These are phyloP conservation scores for Solenopsis fugax DNA, from an alignment of 1,140 invertebrate genomes.

Conservation along the genomic window DNA sequence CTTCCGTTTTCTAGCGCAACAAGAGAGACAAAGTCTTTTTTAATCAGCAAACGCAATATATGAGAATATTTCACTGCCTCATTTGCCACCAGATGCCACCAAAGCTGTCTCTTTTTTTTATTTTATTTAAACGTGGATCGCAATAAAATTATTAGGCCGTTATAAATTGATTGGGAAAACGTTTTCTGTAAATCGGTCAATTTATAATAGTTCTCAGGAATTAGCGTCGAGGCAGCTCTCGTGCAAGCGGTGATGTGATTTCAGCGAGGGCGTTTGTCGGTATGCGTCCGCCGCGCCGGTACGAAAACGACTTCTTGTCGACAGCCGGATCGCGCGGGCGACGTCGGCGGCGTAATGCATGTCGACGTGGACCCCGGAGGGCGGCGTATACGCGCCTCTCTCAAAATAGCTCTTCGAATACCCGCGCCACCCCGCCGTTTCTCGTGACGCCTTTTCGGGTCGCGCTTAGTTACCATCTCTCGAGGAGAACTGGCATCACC, in stretches of 20 bases:
- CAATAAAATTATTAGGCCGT: conserved; percentile 27
- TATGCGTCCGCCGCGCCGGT: neutral
- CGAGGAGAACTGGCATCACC: conserved; percentile 70
- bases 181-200: neutral
- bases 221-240: neutral
- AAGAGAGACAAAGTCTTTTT: neutral
- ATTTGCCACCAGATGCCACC: neutral
- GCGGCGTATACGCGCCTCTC: conserved; percentile 57
- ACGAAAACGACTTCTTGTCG: conserved; percentile 49
- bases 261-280: conserved; percentile 24
- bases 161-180: neutral
- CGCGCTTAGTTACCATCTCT: conserved; percentile 78
- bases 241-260: neutral
- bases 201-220: neutral
- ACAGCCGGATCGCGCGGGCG: conserved; percentile 26
- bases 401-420: conserved; percentile 77
- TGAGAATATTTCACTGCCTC: neutral
- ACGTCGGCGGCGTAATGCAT: conserved; percentile 52
- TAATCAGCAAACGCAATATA: neutral
- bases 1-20: conserved; percentile 9
- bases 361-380: conserved; percentile 49
- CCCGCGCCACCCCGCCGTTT: conserved; percentile 72
- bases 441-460: conserved; percentile 81
- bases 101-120: neutral
- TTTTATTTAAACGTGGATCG: neutral